phyloP scores from a whole-genome alignment of 1,140 invertebrate genomes.

The Brevipalpus yothersi region DNA sequence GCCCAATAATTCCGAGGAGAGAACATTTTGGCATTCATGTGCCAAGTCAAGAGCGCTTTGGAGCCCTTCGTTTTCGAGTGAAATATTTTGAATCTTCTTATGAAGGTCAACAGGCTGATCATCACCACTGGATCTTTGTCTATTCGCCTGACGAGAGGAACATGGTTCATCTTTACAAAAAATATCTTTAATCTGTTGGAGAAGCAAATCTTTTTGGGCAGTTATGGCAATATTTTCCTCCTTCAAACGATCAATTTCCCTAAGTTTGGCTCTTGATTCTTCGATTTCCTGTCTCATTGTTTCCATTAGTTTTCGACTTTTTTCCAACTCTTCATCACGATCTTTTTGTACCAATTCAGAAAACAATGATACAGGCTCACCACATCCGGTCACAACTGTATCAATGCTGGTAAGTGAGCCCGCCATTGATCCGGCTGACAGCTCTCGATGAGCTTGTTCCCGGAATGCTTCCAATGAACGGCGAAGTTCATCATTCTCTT shows the following conservation, averaged over 20 bases:
- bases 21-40: conserved; percentile 64
- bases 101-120: conserved; percentile 45
- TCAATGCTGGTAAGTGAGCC: neutral
- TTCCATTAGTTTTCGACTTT: neutral
- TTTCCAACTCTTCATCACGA: neutral
- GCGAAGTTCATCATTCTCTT: neutral
- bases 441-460: neutral
- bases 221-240: neutral
- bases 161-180: neutral
- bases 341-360: neutral
- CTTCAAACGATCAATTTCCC: neutral
- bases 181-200: neutral
- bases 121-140: neutral
- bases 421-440: neutral
- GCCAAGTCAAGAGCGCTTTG: conserved; percentile 52
- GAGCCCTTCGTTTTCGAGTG: conserved; percentile 64
- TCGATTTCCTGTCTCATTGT: neutral
- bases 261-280: neutral
- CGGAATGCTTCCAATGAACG: neutral
- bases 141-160: neutral
- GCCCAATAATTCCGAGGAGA: conserved; percentile 64
- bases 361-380: neutral
- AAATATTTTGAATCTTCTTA: conserved; percentile 31
- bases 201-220: neutral
- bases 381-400: neutral